A percentile compares a stretch with the other conserved stretches of the same genome.
Conservation (phyloP, 2,888 invertebrate species). For the Crocallis elinguaria region DNA sequence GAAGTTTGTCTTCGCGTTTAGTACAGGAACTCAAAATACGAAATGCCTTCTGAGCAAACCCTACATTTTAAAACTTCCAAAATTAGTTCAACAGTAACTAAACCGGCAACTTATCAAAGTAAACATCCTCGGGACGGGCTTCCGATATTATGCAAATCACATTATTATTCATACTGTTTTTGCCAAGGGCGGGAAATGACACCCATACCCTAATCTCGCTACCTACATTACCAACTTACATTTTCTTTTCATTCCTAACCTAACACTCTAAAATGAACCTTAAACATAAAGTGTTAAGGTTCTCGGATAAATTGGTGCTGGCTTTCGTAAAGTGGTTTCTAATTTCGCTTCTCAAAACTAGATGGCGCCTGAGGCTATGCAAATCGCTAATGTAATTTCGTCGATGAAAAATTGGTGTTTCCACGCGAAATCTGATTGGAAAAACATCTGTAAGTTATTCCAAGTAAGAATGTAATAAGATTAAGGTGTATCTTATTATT, state of each 20-base stretch:
- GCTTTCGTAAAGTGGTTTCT: slow-evolving; percentile 45
- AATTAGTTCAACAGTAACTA: slow-evolving; percentile 46
- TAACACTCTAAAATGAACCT: slow-evolving; percentile 43
- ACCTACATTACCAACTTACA: slow-evolving; percentile 28
- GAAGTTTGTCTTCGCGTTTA: no score
- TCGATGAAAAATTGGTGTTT: slow-evolving; percentile 79
- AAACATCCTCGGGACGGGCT: slow-evolving; percentile 73
- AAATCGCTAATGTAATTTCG: slow-evolving; percentile 80
- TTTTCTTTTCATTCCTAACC: background rate
- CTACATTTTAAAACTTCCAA: slow-evolving; percentile 40
- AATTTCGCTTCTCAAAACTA: slow-evolving; percentile 61
- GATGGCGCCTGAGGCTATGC: slow-evolving; percentile 80
- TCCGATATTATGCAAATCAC: slow-evolving; percentile 79
- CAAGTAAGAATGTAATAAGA: slow-evolving; percentile 77
- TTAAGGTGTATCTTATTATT: slow-evolving; percentile 78
- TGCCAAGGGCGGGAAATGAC: slow-evolving; percentile 72
- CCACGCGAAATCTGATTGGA: slow-evolving; percentile 70
- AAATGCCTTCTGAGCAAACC: slow-evolving; percentile 16
- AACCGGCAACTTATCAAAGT: slow-evolving; percentile 69
- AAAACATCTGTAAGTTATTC: slow-evolving; percentile 82
- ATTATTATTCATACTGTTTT: slow-evolving; percentile 84
- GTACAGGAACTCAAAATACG: no score
- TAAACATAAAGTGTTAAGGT: slow-evolving; percentile 21
- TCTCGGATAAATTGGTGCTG: background rate
- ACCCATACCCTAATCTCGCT: slow-evolving; percentile 75